Conservation (phyloP, 2,113 vertebrate genomes). For the Mixornis gularis region DNA sequence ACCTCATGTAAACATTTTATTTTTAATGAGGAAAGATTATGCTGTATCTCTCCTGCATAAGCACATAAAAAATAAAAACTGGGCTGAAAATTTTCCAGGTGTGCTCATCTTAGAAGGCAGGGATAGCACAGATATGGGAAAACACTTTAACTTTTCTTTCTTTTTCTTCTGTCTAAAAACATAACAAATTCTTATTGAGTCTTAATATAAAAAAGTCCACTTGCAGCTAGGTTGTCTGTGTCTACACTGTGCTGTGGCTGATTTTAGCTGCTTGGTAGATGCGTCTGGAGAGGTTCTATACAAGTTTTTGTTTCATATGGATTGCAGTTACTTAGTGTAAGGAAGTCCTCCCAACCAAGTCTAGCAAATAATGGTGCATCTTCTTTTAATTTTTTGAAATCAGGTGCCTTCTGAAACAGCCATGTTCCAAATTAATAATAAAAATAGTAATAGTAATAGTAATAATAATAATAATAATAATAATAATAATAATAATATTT, state of each 20-base stretch:
- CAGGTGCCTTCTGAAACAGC: neutral
- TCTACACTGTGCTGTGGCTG: neutral
- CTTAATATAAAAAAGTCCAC: neutral
- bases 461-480: neutral
- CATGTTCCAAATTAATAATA: neutral
- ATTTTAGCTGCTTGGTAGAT: neutral
- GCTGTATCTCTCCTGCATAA: neutral
- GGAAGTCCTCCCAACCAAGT: neutral
- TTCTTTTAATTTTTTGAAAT: neutral
- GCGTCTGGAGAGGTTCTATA: neutral
- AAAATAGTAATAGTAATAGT: too few species aligned
- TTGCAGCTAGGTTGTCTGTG: neutral
- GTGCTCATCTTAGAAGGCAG: neutral
- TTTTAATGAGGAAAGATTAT: constrained; percentile 28
- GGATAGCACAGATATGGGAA: neutral
- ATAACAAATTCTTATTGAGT: neutral
- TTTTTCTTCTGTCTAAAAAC: neutral
- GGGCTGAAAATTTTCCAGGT: neutral
- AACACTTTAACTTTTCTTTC: neutral
- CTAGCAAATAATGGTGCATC: neutral
- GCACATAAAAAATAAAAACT: neutral
- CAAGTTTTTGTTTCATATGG: neutral
- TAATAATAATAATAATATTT: neutral
- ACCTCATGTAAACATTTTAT: neutral
- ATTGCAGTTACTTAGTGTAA: neutral